Conservation (phyloP, 2,888 invertebrate genomes). For the Drosophila quinaria region DNA sequence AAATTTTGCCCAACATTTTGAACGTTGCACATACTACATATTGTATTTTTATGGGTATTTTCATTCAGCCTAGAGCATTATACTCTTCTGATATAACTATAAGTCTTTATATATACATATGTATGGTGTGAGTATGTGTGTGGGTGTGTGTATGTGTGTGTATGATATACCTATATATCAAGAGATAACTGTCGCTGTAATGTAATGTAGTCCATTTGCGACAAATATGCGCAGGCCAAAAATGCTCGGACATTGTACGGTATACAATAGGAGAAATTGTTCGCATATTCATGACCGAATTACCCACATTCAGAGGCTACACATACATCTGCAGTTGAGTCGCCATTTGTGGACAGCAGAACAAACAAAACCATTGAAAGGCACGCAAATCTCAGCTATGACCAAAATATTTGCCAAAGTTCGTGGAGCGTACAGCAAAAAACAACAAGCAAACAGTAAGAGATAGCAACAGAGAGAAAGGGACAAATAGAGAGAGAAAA, state of each 20-base stretch:
- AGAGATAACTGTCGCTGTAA: slow-evolving; percentile 73
- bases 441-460: slow-evolving; percentile 23
- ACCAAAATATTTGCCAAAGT: slow-evolving; percentile 76
- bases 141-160: slow-evolving; percentile 6
- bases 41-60: slow-evolving; percentile 33
- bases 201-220: slow-evolving; percentile 77
- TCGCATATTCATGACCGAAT: slow-evolving; percentile 81
- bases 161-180: slow-evolving; percentile 52
- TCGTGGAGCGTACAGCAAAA: slow-evolving; percentile 47
- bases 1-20: slow-evolving; percentile 10
- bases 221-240: slow-evolving; percentile 76
- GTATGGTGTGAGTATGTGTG: slow-evolving; percentile 13
- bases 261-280: slow-evolving; percentile 64
- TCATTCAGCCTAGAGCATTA: slow-evolving; percentile 31
- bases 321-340: slow-evolving; percentile 25
- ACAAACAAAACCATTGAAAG: slow-evolving; percentile 75
- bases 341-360: slow-evolving; percentile 65
- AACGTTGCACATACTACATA: slow-evolving; percentile 36
- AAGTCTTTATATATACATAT: slow-evolving; percentile 15
- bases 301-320: slow-evolving; percentile 64
- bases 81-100: slow-evolving; percentile 11
- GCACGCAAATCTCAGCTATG: slow-evolving; percentile 77
- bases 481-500: neutral
- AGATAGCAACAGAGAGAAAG: neutral
- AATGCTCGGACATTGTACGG: slow-evolving; percentile 72